Evolutionary conservation across 2,888 invertebrate genomes (phyloP).

Genomic region (Trachelus iudaicus): DNA sequence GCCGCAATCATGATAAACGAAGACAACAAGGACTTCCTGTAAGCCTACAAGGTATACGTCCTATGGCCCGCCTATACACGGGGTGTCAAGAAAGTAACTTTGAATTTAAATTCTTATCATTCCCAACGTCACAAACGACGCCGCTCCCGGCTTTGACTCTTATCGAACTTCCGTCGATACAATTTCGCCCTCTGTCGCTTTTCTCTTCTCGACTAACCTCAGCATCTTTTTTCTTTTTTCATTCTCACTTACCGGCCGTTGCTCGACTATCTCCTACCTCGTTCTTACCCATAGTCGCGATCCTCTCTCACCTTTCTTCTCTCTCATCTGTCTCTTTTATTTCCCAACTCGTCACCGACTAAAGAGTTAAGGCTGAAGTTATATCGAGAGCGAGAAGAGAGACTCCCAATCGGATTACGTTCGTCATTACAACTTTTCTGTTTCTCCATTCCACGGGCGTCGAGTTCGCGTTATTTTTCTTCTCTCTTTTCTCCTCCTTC

Average conservation of each 20-base stretch:
- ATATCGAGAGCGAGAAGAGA: conserved; percentile 20
- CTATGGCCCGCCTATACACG: background rate
- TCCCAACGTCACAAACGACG: background rate
- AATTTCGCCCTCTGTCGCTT: background rate
- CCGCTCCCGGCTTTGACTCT: background rate
- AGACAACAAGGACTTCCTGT: conserved; percentile 59
- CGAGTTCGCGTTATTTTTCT: conserved; percentile 10
- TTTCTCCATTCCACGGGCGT: conserved; percentile 13
- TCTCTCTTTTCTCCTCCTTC: conserved; percentile 13
- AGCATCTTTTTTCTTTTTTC: background rate
- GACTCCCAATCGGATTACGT: conserved; percentile 36
- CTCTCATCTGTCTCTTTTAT: background rate
- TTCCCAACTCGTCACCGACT: background rate
- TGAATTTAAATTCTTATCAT: background rate
- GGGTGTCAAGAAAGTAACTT: background rate
- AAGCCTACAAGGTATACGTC: background rate
- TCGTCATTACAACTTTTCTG: conserved; percentile 35
- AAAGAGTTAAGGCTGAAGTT: conserved; percentile 6
- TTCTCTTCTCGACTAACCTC: too few relatives aligned
- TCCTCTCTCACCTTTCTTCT: background rate
- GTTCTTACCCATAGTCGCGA: conserved; percentile 12
- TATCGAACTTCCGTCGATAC: background rate
- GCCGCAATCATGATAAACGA: conserved; percentile 52
- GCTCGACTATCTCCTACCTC: conserved; percentile 19
- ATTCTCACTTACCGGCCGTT: background rate